Evolutionary conservation across 2,113 vertebrate species (phyloP).

Genomic region (Alethe castanea): DNA sequence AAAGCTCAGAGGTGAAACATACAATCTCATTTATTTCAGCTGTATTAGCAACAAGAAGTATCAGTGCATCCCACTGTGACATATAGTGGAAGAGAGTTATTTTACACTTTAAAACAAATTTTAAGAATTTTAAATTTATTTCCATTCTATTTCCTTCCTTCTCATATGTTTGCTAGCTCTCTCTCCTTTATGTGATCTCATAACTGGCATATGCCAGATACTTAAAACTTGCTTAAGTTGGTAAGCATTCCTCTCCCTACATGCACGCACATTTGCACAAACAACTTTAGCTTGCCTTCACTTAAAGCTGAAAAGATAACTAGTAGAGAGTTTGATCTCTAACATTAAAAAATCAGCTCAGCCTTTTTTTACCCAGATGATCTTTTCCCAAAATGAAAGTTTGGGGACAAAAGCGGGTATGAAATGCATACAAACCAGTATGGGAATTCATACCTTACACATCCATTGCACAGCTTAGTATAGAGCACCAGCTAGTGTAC

Average conservation of each 20-base stretch:
- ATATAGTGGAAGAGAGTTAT: neutral
- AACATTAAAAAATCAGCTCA: neutral
- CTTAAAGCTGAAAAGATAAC: neutral
- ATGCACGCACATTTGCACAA: neutral
- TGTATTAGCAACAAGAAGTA: neutral
- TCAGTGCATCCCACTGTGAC: neutral
- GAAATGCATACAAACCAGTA: accelerated
- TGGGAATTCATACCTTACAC: neutral
- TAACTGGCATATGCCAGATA: neutral
- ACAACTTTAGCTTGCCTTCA: neutral
- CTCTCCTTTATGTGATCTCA: neutral
- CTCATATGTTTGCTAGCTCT: neutral
- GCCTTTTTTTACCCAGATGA: accelerated
- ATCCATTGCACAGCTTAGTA: neutral
- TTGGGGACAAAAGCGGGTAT: neutral
- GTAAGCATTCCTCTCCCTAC: neutral
- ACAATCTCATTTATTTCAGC: neutral
- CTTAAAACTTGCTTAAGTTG: neutral
- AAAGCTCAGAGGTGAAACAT: neutral
- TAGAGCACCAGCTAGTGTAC: slow-evolving; percentile 27
- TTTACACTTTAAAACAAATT: neutral
- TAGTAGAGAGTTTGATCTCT: neutral
- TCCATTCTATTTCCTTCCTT: neutral
- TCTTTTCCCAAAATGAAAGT: neutral
- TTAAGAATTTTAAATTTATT: neutral